phyloP scores from a whole-genome alignment of 2,113 vertebrate species.

The Cyanoderma ruficeps region DNA sequence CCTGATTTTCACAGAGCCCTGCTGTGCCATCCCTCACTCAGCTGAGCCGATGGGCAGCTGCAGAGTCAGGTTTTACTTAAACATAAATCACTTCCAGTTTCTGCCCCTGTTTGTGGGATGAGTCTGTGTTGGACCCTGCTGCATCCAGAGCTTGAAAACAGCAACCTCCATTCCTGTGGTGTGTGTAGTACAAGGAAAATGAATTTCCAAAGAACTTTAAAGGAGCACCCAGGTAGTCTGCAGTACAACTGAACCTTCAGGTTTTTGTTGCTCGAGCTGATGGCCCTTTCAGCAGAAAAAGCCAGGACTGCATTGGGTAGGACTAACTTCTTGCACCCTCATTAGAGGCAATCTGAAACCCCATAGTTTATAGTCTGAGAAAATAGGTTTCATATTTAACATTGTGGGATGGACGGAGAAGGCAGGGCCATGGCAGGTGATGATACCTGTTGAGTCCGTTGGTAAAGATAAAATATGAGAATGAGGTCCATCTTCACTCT shows the following conservation, averaged over 20 bases:
- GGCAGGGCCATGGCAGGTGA: neutral
- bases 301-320: rapidly evolving
- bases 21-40: neutral
- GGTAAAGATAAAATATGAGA: neutral
- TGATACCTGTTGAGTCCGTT: neutral
- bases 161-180: neutral
- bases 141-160: neutral
- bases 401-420: neutral
- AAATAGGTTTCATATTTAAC: neutral
- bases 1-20: neutral
- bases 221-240: neutral
- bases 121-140: neutral
- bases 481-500: neutral
- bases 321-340: neutral
- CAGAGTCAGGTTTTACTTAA: neutral
- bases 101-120: neutral
- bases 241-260: neutral
- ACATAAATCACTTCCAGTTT: neutral
- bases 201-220: neutral
- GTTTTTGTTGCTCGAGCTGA: neutral
- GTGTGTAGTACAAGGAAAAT: neutral
- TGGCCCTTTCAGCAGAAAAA: neutral
- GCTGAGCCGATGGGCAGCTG: rapidly evolving
- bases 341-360: neutral
- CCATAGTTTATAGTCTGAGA: neutral